Percentiles rank a stretch among this genome's conserved stretches.
These are phyloP conservation scores for Arctocebus calabarensis DNA, from an alignment of 2,797 vertebrate genomes.

Conservation along the genomic window DNA sequence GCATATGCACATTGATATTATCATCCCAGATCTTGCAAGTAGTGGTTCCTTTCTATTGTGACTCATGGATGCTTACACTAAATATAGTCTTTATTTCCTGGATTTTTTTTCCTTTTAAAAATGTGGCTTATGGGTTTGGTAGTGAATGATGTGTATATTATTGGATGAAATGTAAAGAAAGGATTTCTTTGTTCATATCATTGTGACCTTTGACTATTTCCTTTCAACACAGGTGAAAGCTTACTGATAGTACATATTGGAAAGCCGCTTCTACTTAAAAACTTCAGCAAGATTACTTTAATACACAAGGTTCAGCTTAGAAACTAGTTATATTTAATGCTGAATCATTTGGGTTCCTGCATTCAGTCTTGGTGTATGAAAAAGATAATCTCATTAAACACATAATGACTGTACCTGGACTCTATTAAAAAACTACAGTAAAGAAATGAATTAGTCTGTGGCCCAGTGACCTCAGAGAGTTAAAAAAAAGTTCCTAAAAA, in stretches of 20 bases:
- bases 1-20: not conserved
- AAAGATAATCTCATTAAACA: constrained; percentile 35
- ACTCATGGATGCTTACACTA: not conserved
- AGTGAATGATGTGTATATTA: not conserved
- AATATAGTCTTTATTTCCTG: not conserved
- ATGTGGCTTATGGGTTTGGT: not conserved
- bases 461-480: not conserved
- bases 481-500: not conserved
- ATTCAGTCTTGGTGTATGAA: not conserved
- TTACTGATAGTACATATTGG: not conserved
- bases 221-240: not conserved
- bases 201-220: constrained; percentile 29
- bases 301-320: not conserved
- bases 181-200: constrained; percentile 8
- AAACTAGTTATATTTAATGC: constrained; percentile 32
- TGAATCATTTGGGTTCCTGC: not conserved
- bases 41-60: not conserved
- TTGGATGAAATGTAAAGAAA: constrained; percentile 5
- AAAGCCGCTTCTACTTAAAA: constrained; percentile 16
- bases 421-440: constrained; percentile 41
- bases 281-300: not conserved
- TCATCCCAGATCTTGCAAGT: not conserved
- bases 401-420: not conserved
- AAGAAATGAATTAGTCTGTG: constrained; percentile 25
- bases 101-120: not conserved